A percentile compares a stretch with the other conserved stretches of the same genome.
phyloP scores from a whole-genome alignment of 2,113 vertebrate genomes.

The Oceanodroma tethys region DNA sequence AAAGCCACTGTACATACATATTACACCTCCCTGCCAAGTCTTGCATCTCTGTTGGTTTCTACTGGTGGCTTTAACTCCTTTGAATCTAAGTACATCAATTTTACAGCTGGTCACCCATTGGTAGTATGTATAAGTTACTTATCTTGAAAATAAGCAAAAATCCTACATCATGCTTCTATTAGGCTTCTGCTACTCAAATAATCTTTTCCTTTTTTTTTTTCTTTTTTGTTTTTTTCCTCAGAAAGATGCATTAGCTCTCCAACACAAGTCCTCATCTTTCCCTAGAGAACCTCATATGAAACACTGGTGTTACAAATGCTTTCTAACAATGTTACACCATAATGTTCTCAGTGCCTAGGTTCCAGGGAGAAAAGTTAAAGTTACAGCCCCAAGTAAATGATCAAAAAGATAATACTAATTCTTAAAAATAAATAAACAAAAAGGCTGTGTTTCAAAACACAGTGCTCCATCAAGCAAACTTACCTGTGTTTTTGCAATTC shows the following conservation, averaged over 20 bases:
- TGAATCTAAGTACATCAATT: not conserved
- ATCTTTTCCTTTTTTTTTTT: too few species aligned
- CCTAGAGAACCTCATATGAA: not conserved
- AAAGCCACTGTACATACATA: not conserved
- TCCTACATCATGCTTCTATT: not conserved
- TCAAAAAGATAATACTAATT: not conserved
- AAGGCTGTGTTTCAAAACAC: not conserved
- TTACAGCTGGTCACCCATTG: not conserved
- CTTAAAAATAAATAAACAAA: not conserved
- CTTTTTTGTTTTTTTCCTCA: too few species aligned
- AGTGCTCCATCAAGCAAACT: not conserved
- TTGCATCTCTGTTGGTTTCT: not conserved
- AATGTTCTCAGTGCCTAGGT: not conserved
- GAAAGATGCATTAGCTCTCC: not conserved
- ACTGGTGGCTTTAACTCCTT: not conserved
- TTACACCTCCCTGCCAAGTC: not conserved
- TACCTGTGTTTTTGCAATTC: not conserved
- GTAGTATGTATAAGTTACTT: not conserved
- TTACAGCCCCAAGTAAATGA: not conserved
- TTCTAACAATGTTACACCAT: not conserved
- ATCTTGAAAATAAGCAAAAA: not conserved
- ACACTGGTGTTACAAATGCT: not conserved
- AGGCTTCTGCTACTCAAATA: not conserved
- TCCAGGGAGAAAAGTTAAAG: not conserved
- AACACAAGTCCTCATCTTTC: not conserved